These are phyloP conservation scores for Drosophila nr. fundita DNA, from an alignment of 2,888 invertebrate genomes.

Conservation along the genomic window DNA sequence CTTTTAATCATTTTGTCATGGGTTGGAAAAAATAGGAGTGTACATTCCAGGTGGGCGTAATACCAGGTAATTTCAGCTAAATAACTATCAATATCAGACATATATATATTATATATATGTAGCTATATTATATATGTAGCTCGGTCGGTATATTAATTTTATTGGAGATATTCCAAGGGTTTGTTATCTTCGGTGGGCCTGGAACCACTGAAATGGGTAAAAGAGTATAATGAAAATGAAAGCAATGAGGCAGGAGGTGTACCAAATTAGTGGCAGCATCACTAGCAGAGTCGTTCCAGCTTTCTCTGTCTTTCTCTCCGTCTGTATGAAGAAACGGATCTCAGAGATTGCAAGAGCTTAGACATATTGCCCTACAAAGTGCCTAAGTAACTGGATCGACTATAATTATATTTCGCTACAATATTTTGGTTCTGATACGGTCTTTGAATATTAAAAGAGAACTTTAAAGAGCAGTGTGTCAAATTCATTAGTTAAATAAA, in stretches of 20 bases:
- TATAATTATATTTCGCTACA: not conserved
- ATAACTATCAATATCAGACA: not conserved
- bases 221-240: not conserved
- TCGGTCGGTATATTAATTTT: not conserved
- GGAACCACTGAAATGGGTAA: not conserved
- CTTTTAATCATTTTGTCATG: not conserved
- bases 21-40: not conserved
- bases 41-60: not conserved
- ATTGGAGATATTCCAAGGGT: not conserved
- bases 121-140: not conserved
- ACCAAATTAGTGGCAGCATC: not conserved
- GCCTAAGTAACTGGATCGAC: not conserved
- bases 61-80: not conserved
- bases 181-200: not conserved
- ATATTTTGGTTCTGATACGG: not conserved
- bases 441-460: too few species aligned
- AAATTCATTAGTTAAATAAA: too few species aligned
- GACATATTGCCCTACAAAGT: not conserved
- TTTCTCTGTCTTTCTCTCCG: not conserved
- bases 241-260: not conserved
- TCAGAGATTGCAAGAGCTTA: not conserved
- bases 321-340: not conserved
- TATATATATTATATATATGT: not conserved
- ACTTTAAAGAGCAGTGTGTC: too few species aligned
- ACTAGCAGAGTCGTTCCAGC: not conserved